Conservation (phyloP, 2,888 invertebrate genomes). For the Xanthorhoe spadicearia region DNA sequence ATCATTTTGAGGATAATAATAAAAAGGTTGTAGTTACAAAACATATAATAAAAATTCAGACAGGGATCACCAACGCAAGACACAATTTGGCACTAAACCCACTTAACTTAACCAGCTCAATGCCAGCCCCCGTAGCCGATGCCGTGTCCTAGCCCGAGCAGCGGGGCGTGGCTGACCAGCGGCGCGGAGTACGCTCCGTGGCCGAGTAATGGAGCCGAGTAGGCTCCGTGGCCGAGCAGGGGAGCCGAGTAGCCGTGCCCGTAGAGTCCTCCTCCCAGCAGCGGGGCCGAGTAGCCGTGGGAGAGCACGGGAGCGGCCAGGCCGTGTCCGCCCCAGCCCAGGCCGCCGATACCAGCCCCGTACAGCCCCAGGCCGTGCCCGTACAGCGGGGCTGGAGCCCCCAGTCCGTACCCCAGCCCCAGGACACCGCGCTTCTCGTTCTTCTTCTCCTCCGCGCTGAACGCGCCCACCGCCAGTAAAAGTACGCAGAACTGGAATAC, state of each 20-base stretch:
- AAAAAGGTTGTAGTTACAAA: constrained; percentile 18
- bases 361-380: constrained; percentile 61
- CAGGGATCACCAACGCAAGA: constrained; percentile 44
- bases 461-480: constrained; percentile 64
- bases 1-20: neutral
- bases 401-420: constrained; percentile 71
- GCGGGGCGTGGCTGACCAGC: constrained; percentile 49
- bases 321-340: constrained; percentile 62
- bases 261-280: constrained; percentile 43
- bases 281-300: constrained; percentile 44
- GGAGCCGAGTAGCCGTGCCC: constrained; percentile 26
- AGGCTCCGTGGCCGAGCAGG: constrained; percentile 48
- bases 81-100: constrained; percentile 65
- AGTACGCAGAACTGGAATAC: constrained; percentile 64
- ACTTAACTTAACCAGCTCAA: constrained; percentile 46
- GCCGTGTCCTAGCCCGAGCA: constrained; percentile 62
- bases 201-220: constrained; percentile 49
- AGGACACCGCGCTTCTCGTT: constrained; percentile 78
- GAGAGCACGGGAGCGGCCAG: constrained; percentile 53
- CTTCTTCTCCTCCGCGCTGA: constrained; percentile 76
- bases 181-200: constrained; percentile 45
- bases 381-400: constrained; percentile 50
- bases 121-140: constrained; percentile 56
- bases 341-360: constrained; percentile 60
- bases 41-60: constrained; percentile 38